A percentile compares a stretch with the other conserved stretches of the same genome.
Conservation (phyloP, 2,113 vertebrate species). For the Isichthys henryi region DNA sequence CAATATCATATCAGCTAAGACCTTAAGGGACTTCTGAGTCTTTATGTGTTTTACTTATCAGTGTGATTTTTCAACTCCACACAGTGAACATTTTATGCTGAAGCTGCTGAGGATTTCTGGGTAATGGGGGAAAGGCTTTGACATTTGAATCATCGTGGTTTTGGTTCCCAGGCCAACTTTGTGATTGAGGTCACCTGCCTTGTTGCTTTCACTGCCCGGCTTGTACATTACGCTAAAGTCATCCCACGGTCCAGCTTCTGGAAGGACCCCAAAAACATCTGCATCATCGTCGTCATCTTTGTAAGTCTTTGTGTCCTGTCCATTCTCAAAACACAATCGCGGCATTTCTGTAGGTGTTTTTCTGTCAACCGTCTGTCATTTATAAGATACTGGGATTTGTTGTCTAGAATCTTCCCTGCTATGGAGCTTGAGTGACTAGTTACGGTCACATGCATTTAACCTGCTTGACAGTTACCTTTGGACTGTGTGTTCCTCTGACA, state of each 20-base stretch:
- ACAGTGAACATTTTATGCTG: neutral
- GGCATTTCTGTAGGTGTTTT: neutral
- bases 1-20: neutral
- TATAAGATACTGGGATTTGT: neutral
- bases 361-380: neutral
- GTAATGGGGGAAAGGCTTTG: neutral
- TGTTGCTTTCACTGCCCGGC: constrained; percentile 64
- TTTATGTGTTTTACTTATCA: neutral
- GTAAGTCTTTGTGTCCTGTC: constrained; percentile 43
- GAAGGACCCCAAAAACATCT: constrained; percentile 92
- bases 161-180: constrained; percentile 63
- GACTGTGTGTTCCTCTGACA: neutral
- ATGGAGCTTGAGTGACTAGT: neutral
- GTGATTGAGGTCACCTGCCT: constrained; percentile 74
- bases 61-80: neutral
- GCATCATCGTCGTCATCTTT: constrained; percentile 70
- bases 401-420: neutral
- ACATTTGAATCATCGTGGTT: neutral
- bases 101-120: neutral
- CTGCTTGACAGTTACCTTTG: neutral
- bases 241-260: constrained; percentile 75
- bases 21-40: neutral
- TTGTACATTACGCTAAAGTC: constrained; percentile 77
- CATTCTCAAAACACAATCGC: neutral
- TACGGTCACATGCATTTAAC: neutral